phyloP scores from a whole-genome alignment of 2,113 vertebrate genomes.

The Ancistrus triradiatus region DNA sequence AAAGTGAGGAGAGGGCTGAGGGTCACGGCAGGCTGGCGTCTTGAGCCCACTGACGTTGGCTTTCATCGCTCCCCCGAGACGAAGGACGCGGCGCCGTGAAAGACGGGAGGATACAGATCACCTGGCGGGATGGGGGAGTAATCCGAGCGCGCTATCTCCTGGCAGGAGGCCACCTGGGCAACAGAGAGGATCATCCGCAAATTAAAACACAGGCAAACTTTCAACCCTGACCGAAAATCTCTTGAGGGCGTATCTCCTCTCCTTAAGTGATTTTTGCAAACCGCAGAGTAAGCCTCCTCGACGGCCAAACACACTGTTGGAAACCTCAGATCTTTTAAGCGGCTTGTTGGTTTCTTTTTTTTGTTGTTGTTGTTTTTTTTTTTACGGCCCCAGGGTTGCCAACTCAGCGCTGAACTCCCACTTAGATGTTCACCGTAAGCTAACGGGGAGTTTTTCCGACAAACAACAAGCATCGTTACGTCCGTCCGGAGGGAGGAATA shows the following conservation, averaged over 20 bases:
- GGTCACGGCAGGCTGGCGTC: conserved; percentile 1
- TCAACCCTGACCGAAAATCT: conserved; percentile 46
- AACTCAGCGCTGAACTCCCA: too few species aligned
- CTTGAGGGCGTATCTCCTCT: conserved; percentile 1
- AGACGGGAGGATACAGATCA: conserved; percentile 60
- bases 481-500: too few species aligned
- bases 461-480: too few species aligned
- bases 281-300: too few species aligned
- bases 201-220: conserved; percentile 54
- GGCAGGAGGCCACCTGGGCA: conserved; percentile 52
- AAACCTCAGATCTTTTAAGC: too few species aligned
- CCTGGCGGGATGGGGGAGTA: conserved; percentile 64
- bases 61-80: conserved; percentile 4
- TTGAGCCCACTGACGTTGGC: neutral
- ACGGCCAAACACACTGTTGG: too few species aligned
- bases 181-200: conserved; percentile 55
- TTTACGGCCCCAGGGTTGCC: too few species aligned
- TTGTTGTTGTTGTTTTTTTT: too few species aligned
- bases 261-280: too few species aligned
- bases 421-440: too few species aligned
- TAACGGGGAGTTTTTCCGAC: too few species aligned
- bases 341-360: too few species aligned
- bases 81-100: conserved; percentile 46
- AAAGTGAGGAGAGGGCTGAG: conserved; percentile 65
- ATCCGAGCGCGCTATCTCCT: conserved; percentile 57